Evolutionary conservation across 2,888 invertebrate genomes (phyloP).

Genomic region (Drosophila demipolita): DNA sequence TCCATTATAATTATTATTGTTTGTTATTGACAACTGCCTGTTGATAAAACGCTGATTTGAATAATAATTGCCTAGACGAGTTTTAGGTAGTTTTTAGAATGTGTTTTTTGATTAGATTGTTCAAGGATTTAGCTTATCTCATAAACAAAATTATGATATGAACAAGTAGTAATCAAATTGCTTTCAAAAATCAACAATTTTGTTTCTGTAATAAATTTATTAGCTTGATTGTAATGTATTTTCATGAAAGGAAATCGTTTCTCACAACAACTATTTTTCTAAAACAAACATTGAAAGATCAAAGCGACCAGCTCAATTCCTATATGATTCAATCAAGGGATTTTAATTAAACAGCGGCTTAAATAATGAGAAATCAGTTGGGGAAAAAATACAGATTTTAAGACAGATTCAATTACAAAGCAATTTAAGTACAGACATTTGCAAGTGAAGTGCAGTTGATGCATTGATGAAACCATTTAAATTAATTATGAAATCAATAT

Average conservation of each 20-base stretch:
- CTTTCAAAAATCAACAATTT: neutral
- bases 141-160: neutral
- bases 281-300: neutral
- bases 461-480: conserved; percentile 13
- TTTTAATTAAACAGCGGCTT: conserved; percentile 1
- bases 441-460: neutral
- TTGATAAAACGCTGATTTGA: conserved; percentile 2
- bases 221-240: too few species aligned
- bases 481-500: conserved; percentile 29
- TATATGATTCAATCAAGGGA: neutral
- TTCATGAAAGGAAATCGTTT: neutral
- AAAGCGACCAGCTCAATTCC: neutral
- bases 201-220: neutral
- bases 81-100: conserved; percentile 21
- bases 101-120: neutral
- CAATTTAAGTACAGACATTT: neutral
- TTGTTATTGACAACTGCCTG: conserved; percentile 12
- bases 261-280: neutral
- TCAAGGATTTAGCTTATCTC: conserved; percentile 7
- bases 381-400: neutral
- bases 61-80: neutral
- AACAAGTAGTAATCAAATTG: neutral
- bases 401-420: neutral
- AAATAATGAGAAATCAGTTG: neutral
- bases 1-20: conserved; percentile 11